Base-by-base conservation (phyloP, 2,888 invertebrate species). In the Epirrhoe tristata region DNA sequence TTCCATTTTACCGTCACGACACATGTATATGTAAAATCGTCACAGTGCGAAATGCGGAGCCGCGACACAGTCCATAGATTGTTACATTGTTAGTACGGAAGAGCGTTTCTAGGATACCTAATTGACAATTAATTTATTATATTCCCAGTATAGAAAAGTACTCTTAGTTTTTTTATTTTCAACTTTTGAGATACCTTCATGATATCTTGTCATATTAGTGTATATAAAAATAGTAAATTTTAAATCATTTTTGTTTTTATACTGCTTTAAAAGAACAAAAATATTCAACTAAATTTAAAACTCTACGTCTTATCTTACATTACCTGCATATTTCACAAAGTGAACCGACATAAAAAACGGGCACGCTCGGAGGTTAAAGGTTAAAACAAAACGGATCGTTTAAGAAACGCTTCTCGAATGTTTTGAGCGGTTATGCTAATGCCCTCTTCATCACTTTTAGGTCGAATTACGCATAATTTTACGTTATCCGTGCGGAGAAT, bases 401-500 rank as follows among this genome's bases (percentile, higher is more conserved):
- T 58, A 54, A 65, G 61, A 60, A 64, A 66, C 58, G 69, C 58
- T 66, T 70, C 66, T 68, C 52, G 55, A 59, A 61, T 63, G 62
- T 67, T 70, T 69, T 67, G 66, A 71, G 70, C 64, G 60, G 63
- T 72, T 69, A 75, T 71, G 67, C 43, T 70, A 72, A 69, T 73
- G 67, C 58, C 56, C 61, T 54, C 66, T 70, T 71, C 71, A 70
- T 70, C 66, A 71, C 70, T 68, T 72, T 70, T 69, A 68, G 71
- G 71, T 73, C 75, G 68, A 72, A 73, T 69, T 74, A 70, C 61
- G 75, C 73, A 75, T 74, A 72, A 71, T 73, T 72, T 69, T 66
- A 59, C 61, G 57, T 61, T 69, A 69, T 70, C 67, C 60, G 48
- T 12, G 39, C 12, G 32, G 61, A 70, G 62, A 69, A 57, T 69